Evolutionary conservation across 2,113 vertebrate genomes (phyloP).

Genomic region (Otocyon megalotis): DNA sequence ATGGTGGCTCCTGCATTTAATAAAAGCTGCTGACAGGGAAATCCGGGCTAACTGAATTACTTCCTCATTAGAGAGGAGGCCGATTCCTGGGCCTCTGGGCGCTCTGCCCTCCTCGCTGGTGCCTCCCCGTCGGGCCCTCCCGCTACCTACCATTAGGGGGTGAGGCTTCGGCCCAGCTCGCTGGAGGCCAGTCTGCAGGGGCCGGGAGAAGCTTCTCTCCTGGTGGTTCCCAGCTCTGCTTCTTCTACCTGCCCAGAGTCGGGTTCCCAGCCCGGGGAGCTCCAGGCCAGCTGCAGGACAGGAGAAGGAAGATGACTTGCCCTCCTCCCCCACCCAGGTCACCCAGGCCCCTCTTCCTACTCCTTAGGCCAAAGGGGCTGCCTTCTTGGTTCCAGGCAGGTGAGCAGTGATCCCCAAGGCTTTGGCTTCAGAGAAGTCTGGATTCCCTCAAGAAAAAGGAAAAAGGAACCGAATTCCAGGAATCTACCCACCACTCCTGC

Average conservation of each 20-base stretch:
- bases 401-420: background rate
- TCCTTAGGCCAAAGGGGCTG: background rate
- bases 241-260: background rate
- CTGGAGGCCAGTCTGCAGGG: background rate
- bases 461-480: background rate
- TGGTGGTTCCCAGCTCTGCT: background rate
- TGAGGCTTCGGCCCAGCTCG: too few relatives aligned
- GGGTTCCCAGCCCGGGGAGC: accelerated
- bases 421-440: background rate
- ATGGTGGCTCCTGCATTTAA: background rate
- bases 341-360: background rate
- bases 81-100: background rate
- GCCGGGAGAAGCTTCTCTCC: background rate
- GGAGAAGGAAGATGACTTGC: background rate
- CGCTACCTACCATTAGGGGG: background rate
- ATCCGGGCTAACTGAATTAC: background rate
- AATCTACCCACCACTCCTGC: too few relatives aligned
- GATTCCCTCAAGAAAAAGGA: background rate
- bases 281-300: background rate
- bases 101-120: accelerated
- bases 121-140: background rate
- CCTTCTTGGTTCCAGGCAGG: background rate
- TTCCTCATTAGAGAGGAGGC: background rate
- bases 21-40: constrained; percentile 67
- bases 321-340: background rate